phyloP scores from a whole-genome alignment of 2,113 vertebrate genomes.

The Hylia prasina region DNA sequence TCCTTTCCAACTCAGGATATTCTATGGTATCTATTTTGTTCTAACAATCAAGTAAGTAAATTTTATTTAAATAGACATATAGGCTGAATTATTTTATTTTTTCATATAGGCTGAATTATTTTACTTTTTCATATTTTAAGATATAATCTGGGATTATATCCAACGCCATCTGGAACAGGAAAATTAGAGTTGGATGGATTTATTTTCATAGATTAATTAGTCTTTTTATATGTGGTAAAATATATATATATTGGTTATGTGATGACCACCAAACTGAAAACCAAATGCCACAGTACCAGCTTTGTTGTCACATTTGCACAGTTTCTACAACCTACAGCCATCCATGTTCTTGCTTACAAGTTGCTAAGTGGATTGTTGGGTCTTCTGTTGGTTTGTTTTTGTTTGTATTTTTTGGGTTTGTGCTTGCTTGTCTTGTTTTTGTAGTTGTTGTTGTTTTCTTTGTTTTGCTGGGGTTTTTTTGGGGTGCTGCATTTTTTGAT shows the following conservation, averaged over 20 bases:
- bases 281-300: not conserved
- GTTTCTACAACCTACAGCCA: not conserved
- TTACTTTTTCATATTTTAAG: not conserved
- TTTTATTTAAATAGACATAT: not conserved
- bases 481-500: not conserved
- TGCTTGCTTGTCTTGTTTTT: not conserved
- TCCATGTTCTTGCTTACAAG: not conserved
- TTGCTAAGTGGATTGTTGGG: not conserved
- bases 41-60: not conserved
- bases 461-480: not conserved
- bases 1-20: not conserved
- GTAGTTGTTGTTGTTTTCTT: not conserved
- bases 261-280: not conserved
- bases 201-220: not conserved
- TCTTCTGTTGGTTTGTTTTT: not conserved
- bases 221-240: not conserved
- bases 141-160: not conserved
- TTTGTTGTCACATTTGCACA: not conserved
- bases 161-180: not conserved
- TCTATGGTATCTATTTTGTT: not conserved
- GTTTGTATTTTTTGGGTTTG: not conserved
- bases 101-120: too few relatives aligned
- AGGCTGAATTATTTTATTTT: not conserved
- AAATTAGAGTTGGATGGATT: not conserved
- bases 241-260: not conserved